Conservation (phyloP, 2,888 invertebrate genomes). For the Panopea generosa region DNA sequence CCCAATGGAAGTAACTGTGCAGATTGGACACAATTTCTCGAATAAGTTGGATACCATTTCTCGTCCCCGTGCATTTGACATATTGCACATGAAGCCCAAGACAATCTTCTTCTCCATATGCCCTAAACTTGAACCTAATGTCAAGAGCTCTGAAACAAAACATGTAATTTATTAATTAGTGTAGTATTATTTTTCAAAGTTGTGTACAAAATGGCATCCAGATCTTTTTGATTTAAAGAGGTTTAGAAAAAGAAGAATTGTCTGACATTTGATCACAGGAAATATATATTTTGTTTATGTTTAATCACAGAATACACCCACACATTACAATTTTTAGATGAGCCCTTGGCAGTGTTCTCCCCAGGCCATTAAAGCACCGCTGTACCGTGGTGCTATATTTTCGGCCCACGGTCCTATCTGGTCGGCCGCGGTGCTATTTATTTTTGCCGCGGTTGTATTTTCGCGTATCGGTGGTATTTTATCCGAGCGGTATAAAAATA, state of each 20-base stretch:
- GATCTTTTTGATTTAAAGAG: conserved; percentile 20
- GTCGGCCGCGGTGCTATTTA: no score
- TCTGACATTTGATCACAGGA: conserved; percentile 3
- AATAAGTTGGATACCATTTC: conserved; percentile 21
- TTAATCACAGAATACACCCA: conserved; percentile 31
- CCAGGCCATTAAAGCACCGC: no score
- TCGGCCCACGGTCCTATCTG: no score
- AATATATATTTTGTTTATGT: conserved; percentile 13
- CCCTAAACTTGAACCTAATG: conserved; percentile 12
- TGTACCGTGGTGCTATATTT: no score
- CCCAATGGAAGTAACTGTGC: conserved; percentile 35
- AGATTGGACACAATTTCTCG: conserved; percentile 15
- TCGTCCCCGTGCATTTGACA: conserved; percentile 30
- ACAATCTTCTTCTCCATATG: conserved; percentile 18
- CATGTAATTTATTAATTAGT: conserved; percentile 30
- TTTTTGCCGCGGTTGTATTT: no score
- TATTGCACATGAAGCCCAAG: conserved; percentile 16
- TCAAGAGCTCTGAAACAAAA: conserved; percentile 20
- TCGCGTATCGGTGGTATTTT: no score
- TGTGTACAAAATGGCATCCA: conserved; percentile 20
- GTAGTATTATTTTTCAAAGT: conserved; percentile 23
- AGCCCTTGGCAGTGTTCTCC: conserved; percentile 17
- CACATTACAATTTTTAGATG: conserved; percentile 31
- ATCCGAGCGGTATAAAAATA: no score
- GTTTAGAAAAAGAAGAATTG: conserved; percentile 20